Conservation (phyloP, 2,797 vertebrate genomes). For the Coluber constrictor region DNA sequence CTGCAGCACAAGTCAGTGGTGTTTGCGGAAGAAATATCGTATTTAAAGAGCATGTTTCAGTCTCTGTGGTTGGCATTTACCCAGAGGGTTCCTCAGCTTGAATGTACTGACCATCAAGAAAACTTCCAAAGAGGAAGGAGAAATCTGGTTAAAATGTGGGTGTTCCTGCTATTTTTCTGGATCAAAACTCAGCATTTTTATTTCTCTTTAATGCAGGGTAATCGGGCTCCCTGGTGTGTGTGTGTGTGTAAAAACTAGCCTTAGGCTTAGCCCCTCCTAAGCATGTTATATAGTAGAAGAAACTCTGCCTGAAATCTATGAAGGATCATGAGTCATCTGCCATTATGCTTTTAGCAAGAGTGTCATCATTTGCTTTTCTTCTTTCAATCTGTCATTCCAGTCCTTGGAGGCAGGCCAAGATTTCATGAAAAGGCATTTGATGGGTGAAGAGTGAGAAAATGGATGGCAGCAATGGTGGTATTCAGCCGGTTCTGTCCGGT, state of each 20-base stretch:
- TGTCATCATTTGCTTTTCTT: not conserved
- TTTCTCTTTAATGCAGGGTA: not conserved
- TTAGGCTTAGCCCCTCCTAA: not conserved
- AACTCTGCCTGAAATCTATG: not conserved
- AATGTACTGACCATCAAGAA: not conserved
- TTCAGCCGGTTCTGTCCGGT: no score
- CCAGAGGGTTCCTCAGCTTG: not conserved
- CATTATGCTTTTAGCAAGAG: not conserved
- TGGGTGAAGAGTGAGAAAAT: not conserved
- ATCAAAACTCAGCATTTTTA: not conserved
- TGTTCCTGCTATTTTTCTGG: not conserved
- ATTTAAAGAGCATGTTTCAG: not conserved
- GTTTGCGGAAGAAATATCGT: fast-evolving
- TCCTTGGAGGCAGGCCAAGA: not conserved
- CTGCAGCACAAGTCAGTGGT: not conserved
- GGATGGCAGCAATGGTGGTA: not conserved
- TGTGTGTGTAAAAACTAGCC: not conserved
- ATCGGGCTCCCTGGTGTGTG: not conserved
- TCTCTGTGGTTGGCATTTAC: not conserved
- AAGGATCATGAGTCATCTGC: not conserved
- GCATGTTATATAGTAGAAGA: not conserved
- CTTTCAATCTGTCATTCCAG: not conserved
- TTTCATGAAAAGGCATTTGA: not conserved
- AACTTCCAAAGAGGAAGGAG: not conserved
- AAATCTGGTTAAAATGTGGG: not conserved